Evolutionary conservation across 2,113 vertebrate genomes (phyloP).

Genomic region (Coryphaenoides rupestris): DNA sequence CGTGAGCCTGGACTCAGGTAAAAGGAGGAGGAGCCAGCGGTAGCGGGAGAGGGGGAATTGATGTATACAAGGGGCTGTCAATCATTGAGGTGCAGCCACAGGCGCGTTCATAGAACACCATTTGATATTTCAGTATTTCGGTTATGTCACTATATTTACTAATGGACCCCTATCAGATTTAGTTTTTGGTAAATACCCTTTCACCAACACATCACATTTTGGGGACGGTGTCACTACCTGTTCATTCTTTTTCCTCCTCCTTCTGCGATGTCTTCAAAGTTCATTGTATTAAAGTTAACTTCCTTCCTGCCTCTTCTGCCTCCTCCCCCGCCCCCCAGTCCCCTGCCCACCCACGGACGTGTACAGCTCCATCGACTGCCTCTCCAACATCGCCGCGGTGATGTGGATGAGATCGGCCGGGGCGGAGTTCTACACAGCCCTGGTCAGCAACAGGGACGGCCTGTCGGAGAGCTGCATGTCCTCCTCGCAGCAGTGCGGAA

Average conservation of each 20-base stretch:
- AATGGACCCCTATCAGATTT: no score
- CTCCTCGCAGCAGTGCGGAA: conserved; percentile 52
- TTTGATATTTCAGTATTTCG: no score
- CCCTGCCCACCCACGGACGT: conserved; percentile 60
- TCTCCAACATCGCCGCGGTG: conserved; percentile 62
- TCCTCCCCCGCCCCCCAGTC: conserved; percentile 53
- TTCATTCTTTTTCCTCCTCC: neutral
- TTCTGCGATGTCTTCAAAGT: no score
- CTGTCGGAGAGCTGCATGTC: conserved; percentile 57
- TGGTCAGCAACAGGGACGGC: conserved; percentile 33
- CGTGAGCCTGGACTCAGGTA: conserved; percentile 64
- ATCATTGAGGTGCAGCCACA: no score
- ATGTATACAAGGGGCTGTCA: no score
- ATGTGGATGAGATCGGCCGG: conserved; percentile 55
- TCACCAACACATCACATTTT: no score
- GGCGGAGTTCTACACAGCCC: conserved; percentile 59
- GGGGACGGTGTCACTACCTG: no score
- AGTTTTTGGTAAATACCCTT: no score
- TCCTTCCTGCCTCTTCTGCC: neutral
- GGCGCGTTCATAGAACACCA: no score
- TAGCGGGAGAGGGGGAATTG: no score
- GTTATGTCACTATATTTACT: no score
- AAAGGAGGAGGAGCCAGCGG: neutral
- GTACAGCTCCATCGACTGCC: conserved; percentile 60
- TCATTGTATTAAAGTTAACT: neutral